phyloP scores from a whole-genome alignment of 53 echinoderm and acorn worm species.

The Patiria pectinifera region DNA sequence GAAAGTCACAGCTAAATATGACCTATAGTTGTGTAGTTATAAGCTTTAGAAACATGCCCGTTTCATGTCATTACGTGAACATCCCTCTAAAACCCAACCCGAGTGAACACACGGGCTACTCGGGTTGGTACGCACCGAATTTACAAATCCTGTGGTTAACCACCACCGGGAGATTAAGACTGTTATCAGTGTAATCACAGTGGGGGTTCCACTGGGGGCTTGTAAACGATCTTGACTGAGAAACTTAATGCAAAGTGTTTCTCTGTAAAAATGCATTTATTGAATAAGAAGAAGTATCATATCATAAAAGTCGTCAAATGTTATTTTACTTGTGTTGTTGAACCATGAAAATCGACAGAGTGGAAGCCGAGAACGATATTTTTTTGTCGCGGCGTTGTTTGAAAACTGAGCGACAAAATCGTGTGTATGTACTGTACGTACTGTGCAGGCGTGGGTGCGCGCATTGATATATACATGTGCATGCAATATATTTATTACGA shows the following conservation, averaged over 20 bases:
- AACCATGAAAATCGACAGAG: conserved; percentile 1
- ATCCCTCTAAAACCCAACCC: conserved; percentile 1
- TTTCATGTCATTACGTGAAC: too few species aligned
- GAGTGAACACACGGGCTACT: background rate
- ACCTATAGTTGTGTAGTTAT: too few species aligned
- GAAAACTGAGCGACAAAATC: too few species aligned
- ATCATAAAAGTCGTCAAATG: background rate
- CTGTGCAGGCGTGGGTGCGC: too few species aligned
- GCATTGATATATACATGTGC: too few species aligned
- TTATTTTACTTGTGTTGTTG: background rate
- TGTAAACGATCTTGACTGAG: background rate
- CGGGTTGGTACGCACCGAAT: background rate
- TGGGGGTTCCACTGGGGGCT: background rate
- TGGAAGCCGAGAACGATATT: background rate
- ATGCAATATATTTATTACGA: too few species aligned
- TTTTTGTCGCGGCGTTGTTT: too few species aligned
- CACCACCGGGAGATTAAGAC: background rate
- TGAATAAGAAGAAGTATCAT: background rate
- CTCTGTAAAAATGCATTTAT: background rate
- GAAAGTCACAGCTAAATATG: too few species aligned
- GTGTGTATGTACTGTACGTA: too few species aligned
- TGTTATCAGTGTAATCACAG: background rate
- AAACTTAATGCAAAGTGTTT: background rate
- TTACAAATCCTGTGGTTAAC: background rate
- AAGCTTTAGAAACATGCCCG: too few species aligned